A percentile compares a stretch with the other conserved stretches of the same genome.
phyloP scores from a whole-genome alignment of 1,140 invertebrate species.

The Orius insidiosus region DNA sequence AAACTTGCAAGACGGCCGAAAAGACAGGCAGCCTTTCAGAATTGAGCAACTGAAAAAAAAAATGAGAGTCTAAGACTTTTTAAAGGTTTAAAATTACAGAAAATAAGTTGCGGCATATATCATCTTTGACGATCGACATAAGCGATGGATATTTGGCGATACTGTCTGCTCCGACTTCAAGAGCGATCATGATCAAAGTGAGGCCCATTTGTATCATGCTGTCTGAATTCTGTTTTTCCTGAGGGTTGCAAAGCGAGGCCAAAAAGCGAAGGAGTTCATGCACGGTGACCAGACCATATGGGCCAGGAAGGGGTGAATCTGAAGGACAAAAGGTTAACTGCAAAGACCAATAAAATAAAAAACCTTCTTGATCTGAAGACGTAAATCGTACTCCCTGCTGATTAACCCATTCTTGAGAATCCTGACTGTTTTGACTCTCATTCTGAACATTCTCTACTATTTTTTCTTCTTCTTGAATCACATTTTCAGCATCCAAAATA shows the following conservation, averaged over 20 bases:
- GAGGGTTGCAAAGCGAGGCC: conserved; percentile 78
- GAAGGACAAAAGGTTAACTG: conserved; percentile 18
- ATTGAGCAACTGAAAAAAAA: conserved; percentile 53
- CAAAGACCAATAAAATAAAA: conserved; percentile 13
- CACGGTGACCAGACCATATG: conserved; percentile 84
- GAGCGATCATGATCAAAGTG: conserved; percentile 73
- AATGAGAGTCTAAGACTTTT: not conserved
- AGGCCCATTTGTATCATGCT: conserved; percentile 87
- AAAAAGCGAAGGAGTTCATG: conserved; percentile 86
- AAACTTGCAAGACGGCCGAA: conserved; percentile 73
- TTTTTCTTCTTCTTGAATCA: not conserved
- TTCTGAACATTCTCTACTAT: not conserved
- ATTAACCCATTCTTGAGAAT: conserved; percentile 36
- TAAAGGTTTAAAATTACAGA: conserved; percentile 39
- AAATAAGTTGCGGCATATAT: conserved; percentile 81
- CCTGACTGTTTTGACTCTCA: not conserved
- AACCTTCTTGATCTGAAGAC: conserved; percentile 31
- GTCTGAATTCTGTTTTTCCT: conserved; percentile 82
- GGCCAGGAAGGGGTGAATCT: conserved; percentile 32
- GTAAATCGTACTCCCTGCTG: conserved; percentile 74
- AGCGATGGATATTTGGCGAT: conserved; percentile 69
- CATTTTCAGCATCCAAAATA: not conserved
- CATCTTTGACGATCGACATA: conserved; percentile 72
- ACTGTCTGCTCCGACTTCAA: conserved; percentile 83
- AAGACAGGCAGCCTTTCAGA: conserved; percentile 77